Conservation (phyloP, 2,797 vertebrate species). For the Molothrus aeneus region DNA sequence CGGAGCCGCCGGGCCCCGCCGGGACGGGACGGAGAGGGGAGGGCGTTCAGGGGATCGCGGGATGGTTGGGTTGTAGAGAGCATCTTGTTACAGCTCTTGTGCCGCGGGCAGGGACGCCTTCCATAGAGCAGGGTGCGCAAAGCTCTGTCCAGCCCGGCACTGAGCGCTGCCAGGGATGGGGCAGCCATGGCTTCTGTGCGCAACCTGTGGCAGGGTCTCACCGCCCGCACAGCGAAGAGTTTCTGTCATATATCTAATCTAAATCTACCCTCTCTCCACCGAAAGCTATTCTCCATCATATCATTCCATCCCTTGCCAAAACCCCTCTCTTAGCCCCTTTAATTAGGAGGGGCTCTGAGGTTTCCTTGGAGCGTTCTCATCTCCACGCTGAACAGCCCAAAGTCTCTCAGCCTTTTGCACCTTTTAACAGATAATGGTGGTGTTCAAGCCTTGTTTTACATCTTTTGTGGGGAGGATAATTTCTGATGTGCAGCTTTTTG, state of each 20-base stretch:
- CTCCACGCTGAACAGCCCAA: not conserved
- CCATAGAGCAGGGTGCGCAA: fast-evolving
- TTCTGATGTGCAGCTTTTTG: fast-evolving
- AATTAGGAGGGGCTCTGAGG: not conserved
- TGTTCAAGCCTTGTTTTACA: fast-evolving
- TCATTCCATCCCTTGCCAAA: not conserved
- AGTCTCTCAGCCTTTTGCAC: not conserved
- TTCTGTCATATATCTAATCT: not conserved
- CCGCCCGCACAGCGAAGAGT: not conserved
- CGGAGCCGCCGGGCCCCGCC: not conserved
- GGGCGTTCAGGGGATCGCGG: fast-evolving
- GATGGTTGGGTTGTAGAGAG: fast-evolving
- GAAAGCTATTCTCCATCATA: not conserved
- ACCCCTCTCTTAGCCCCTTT: not conserved
- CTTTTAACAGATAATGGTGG: fast-evolving
- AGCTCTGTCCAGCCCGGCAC: not conserved
- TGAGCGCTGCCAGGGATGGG: not conserved
- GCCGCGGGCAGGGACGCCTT: not conserved
- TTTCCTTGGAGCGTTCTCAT: not conserved
- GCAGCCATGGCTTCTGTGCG: not conserved
- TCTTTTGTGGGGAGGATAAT: fast-evolving
- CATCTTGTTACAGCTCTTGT: fast-evolving
- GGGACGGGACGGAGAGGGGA: not conserved
- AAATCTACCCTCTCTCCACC: not conserved
- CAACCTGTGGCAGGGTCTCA: not conserved